Percentiles rank a stretch among this genome's conserved stretches.
Evolutionary conservation across 2,113 vertebrate genomes (phyloP).

Genomic region (Syrrhaptes paradoxus): DNA sequence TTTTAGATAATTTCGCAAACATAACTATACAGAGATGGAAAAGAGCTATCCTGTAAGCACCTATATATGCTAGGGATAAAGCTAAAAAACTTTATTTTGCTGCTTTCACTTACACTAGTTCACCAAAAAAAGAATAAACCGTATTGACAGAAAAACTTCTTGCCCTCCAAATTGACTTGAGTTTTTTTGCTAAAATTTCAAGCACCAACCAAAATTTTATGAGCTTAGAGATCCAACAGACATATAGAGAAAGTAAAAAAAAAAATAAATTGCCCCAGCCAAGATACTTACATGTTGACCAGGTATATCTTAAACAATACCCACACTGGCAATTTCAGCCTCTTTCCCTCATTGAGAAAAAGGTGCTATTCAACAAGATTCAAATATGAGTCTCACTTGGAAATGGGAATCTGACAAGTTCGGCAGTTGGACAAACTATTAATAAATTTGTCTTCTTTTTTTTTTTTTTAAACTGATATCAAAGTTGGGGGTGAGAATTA

Average conservation of each 20-base stretch:
- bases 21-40: background rate
- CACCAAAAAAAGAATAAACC: background rate
- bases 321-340: background rate
- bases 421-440: background rate
- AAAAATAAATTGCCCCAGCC: background rate
- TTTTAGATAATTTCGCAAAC: background rate
- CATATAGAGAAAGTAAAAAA: background rate
- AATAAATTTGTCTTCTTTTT: background rate
- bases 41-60: background rate
- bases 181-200: background rate
- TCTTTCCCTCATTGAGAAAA: background rate
- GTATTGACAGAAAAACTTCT: background rate
- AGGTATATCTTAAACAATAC: background rate
- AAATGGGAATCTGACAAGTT: background rate
- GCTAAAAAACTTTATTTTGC: background rate
- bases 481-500: background rate
- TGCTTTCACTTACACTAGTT: background rate
- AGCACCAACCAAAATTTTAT: background rate
- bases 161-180: background rate
- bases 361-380: background rate
- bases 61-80: background rate
- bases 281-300: background rate
- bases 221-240: background rate
- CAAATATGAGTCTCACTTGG: background rate
- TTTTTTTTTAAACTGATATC: rapidly evolving